Evolutionary conservation across 2,888 invertebrate genomes (phyloP).

Genomic region (Cynaeus angustus): DNA sequence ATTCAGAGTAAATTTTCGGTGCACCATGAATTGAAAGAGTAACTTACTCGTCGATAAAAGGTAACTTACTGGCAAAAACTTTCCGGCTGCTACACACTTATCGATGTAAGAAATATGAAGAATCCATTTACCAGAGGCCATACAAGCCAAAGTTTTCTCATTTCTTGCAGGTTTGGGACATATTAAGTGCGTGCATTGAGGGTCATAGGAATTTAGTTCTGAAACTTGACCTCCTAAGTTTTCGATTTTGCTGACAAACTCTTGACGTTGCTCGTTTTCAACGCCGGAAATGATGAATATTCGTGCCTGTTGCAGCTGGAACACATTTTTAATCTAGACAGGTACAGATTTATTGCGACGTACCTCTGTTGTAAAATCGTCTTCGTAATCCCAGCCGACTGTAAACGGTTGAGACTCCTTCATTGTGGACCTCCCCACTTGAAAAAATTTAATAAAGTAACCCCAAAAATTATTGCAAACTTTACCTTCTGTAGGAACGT

Average conservation of each 20-base stretch:
- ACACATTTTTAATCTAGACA: too few species aligned
- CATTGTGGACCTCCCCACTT: slow-evolving; percentile 53
- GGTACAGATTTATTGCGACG: background rate
- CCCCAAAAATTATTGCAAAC: background rate
- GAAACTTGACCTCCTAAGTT: slow-evolving; percentile 78
- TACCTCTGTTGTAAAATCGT: slow-evolving; percentile 51
- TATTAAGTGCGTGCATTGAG: slow-evolving; percentile 83
- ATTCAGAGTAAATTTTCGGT: too few species aligned
- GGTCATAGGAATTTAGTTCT: slow-evolving; percentile 75
- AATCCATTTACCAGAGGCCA: slow-evolving; percentile 93
- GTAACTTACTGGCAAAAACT: slow-evolving; percentile 78
- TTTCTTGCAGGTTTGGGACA: slow-evolving; percentile 84
- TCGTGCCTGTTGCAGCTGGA: slow-evolving; percentile 31
- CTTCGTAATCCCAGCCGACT: slow-evolving; percentile 82
- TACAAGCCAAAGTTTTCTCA: slow-evolving; percentile 90
- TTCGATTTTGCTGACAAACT: slow-evolving; percentile 59
- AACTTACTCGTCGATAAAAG: too few species aligned
- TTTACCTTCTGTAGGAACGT: slow-evolving; percentile 60
- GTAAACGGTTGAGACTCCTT: slow-evolving; percentile 78
- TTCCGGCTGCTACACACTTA: slow-evolving; percentile 76
- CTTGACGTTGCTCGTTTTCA: slow-evolving; percentile 55
- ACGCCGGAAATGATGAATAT: slow-evolving; percentile 68
- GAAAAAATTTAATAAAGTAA: slow-evolving; percentile 11
- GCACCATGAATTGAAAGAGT: too few species aligned
- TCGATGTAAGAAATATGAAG: slow-evolving; percentile 86